Evolutionary conservation across 2,113 vertebrate genomes (phyloP).

Genomic region (Trachemys scripta): DNA sequence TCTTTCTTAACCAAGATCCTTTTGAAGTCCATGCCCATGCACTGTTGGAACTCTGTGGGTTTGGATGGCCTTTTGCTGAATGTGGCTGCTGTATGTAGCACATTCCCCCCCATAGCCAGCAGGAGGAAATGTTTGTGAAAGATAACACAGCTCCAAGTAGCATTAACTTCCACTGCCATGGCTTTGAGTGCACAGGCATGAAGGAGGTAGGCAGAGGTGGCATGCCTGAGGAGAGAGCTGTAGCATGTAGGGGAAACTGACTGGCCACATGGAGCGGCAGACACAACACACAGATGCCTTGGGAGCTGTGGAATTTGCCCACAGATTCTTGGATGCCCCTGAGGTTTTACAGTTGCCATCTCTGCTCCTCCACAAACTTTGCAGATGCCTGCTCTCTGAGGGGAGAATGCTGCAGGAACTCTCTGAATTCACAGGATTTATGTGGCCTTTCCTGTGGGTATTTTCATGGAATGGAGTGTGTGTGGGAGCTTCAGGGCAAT

Average conservation of each 20-base stretch:
- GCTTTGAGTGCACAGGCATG: neutral
- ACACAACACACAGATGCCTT: no score
- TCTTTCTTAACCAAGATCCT: neutral
- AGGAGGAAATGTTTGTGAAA: neutral
- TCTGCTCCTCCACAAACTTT: constrained; percentile 19
- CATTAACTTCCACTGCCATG: neutral
- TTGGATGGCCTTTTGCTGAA: neutral
- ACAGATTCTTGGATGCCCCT: constrained; percentile 55
- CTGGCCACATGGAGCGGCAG: neutral
- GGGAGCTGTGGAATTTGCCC: constrained; percentile 7
- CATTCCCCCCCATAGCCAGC: neutral
- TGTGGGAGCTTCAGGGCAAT: neutral
- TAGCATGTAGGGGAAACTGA: neutral
- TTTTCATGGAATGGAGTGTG: neutral
- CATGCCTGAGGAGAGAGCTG: neutral
- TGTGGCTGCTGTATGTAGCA: neutral
- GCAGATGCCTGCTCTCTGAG: constrained; percentile 50
- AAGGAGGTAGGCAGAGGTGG: neutral
- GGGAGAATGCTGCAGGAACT: neutral
- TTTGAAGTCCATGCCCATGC: neutral
- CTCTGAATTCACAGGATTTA: neutral
- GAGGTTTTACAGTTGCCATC: constrained; percentile 54
- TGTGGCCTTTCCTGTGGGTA: neutral
- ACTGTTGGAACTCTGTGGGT: neutral
- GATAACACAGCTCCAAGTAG: neutral